These are phyloP conservation scores for Cenopis cana DNA, from an alignment of 2,888 invertebrate genomes.

Conservation along the genomic window DNA sequence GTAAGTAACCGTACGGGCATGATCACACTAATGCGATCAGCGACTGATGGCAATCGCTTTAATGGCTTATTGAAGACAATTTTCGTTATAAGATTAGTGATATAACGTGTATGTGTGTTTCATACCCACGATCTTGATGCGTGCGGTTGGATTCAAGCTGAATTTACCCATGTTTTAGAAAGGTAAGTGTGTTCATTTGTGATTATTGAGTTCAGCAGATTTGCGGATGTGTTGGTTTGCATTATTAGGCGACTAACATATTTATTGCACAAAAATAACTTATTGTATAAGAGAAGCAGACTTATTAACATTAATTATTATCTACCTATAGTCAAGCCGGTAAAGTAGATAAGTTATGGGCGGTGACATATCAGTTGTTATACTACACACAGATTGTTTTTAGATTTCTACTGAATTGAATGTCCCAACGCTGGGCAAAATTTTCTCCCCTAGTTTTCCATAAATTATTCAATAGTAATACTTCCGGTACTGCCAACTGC, in stretches of 20 bases:
- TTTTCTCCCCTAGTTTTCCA: background rate
- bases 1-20: conserved; percentile 39
- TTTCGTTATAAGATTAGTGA: conserved; percentile 44
- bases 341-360: no score
- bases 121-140: conserved; percentile 29
- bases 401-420: no score
- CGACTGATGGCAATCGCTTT: conserved; percentile 53
- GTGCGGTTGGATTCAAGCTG: conserved; percentile 21
- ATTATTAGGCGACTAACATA: background rate
- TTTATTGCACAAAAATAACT: background rate
- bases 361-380: no score
- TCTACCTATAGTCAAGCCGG: no score
- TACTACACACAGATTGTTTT: no score
- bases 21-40: conserved; percentile 57
- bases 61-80: conserved; percentile 51
- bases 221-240: conserved; percentile 2
- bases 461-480: background rate
- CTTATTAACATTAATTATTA: no score
- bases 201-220: conserved; percentile 16
- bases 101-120: conserved; percentile 20
- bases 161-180: conserved; percentile 27
- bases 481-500: no score
- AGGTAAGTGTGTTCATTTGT: conserved; percentile 29
- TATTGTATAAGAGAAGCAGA: no score
- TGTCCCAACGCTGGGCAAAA: no score